These are phyloP conservation scores for Cranoglanis bouderius DNA, from an alignment of 2,113 vertebrate species.

Conservation along the genomic window DNA sequence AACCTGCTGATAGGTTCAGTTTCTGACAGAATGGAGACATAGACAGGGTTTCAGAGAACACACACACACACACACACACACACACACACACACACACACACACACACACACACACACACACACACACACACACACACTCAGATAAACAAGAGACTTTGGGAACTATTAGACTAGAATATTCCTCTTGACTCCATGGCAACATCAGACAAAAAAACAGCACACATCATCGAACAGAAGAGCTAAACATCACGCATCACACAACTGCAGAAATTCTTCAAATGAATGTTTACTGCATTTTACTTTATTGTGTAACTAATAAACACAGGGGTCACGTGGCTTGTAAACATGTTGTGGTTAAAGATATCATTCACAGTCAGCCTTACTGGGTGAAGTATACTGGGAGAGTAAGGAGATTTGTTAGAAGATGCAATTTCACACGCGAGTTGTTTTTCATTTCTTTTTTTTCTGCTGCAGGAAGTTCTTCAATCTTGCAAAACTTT, in stretches of 20 bases:
- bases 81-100: constrained; percentile 4
- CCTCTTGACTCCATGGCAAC: constrained; percentile 40
- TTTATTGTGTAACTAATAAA: neutral
- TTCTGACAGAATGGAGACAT: neutral
- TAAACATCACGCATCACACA: neutral
- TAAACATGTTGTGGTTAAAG: neutral
- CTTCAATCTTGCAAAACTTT: neutral
- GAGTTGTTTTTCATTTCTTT: neutral
- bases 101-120: constrained; percentile 5
- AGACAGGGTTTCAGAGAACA: neutral
- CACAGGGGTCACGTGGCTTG: neutral
- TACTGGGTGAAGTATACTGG: neutral
- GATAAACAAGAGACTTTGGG: constrained; percentile 10
- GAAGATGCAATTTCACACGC: neutral
- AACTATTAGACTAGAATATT: constrained; percentile 18
- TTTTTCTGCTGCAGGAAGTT: neutral
- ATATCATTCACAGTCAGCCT: neutral
- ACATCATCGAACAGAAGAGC: neutral
- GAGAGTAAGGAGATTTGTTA: neutral
- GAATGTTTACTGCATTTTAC: neutral
- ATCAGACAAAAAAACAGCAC: neutral
- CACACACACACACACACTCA: constrained; percentile 14
- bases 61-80: neutral
- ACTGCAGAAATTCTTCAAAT: neutral
- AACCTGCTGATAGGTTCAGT: too few relatives aligned